Conservation (phyloP, 2,888 invertebrate genomes). For the Drosophila neotestacea region DNA sequence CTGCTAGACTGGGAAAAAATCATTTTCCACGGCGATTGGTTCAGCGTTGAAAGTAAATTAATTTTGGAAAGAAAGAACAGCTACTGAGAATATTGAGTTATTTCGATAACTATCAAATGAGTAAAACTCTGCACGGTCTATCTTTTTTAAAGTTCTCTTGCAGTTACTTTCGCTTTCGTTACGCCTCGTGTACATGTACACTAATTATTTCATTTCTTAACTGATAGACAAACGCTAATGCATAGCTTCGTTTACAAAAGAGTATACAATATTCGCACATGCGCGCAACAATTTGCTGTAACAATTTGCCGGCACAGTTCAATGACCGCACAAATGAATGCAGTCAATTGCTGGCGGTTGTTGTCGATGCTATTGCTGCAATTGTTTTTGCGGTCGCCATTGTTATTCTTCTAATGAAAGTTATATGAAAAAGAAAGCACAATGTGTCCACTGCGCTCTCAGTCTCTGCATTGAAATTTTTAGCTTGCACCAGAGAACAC, state of each 20-base stretch:
- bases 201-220: background rate
- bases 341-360: conserved; percentile 43
- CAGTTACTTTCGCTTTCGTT: background rate
- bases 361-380: conserved; percentile 29
- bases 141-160: background rate
- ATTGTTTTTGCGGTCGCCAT: conserved; percentile 28
- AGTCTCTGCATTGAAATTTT: conserved; percentile 48
- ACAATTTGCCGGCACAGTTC: conserved; percentile 72
- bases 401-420: conserved; percentile 70
- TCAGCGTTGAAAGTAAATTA: too few species aligned
- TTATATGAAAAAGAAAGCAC: conserved; percentile 67
- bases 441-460: conserved; percentile 26
- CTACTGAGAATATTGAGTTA: too few species aligned
- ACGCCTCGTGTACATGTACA: background rate
- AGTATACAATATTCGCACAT: conserved; percentile 59
- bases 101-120: too few species aligned
- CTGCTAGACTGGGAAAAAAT: too few species aligned
- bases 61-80: too few species aligned
- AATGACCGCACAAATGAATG: conserved; percentile 73
- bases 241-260: conserved; percentile 12
- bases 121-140: too few species aligned
- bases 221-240: background rate
- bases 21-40: too few species aligned
- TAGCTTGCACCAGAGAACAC: conserved; percentile 46
- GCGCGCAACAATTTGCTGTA: conserved; percentile 55